A percentile compares a stretch with the other conserved stretches of the same genome.
These are phyloP conservation scores for Geotrypetes seraphini DNA, from an alignment of 2,797 vertebrate species.

Conservation along the genomic window DNA sequence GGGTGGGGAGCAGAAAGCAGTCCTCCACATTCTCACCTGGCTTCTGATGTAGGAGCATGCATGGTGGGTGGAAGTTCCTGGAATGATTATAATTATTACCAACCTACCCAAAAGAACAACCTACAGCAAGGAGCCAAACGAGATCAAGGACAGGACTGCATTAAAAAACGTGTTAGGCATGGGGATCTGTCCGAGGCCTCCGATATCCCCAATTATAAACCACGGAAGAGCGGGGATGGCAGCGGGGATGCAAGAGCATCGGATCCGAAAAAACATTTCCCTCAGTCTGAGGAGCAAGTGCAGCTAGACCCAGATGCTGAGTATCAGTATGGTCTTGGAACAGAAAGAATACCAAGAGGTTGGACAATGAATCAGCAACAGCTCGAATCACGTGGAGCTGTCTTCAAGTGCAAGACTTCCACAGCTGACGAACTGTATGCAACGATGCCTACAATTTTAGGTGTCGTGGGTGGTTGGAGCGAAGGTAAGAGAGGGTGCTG, in stretches of 20 bases:
- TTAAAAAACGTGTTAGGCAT: constrained; percentile 44
- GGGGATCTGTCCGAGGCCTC: constrained; percentile 38
- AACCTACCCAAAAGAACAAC: constrained; percentile 32
- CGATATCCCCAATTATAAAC: constrained; percentile 34
- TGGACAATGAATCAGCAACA: constrained; percentile 30
- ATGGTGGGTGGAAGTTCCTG: constrained; percentile 52
- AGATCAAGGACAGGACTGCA: constrained; percentile 41
- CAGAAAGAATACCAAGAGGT: constrained; percentile 34
- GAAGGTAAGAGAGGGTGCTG: constrained; percentile 59
- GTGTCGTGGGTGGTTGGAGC: constrained; percentile 67
- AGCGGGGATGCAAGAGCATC: constrained; percentile 32
- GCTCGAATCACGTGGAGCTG: constrained; percentile 16
- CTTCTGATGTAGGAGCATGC: constrained; percentile 42
- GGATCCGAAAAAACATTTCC: constrained; percentile 3
- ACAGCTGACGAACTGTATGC: constrained; percentile 69
- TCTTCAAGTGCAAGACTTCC: constrained; percentile 51
- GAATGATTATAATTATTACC: constrained; percentile 47
- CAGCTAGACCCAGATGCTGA: constrained; percentile 35
- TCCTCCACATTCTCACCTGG: constrained; percentile 37
- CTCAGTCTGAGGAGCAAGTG: constrained; percentile 37
- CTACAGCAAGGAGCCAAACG: constrained; percentile 44
- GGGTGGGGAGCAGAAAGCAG: constrained; percentile 46
- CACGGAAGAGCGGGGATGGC: constrained; percentile 31
- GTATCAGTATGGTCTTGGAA: constrained; percentile 35
- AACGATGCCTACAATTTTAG: constrained; percentile 64